phyloP scores from a whole-genome alignment of 1,140 invertebrate genomes.

The Ruditapes philippinarum region DNA sequence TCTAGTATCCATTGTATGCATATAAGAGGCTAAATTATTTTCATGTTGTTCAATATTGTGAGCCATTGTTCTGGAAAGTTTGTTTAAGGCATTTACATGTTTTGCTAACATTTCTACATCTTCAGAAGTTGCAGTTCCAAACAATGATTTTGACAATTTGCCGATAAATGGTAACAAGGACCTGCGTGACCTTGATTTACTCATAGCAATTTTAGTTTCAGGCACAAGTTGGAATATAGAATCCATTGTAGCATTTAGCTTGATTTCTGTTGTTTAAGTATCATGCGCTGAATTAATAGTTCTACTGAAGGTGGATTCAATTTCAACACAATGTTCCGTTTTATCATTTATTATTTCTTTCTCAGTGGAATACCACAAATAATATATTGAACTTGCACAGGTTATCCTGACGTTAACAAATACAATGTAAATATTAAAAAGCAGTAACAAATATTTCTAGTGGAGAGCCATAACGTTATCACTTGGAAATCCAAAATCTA shows the following conservation, averaged over 20 bases:
- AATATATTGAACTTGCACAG: too few relatives aligned
- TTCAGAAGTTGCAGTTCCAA: conserved; percentile 59
- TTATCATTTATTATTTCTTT: too few relatives aligned
- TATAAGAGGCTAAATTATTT: conserved; percentile 44
- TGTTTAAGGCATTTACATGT: conserved; percentile 15
- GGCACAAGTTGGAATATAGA: background rate
- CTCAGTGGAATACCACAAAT: too few relatives aligned
- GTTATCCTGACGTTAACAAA: too few relatives aligned
- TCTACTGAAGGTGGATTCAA: too few relatives aligned
- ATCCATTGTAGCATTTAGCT: background rate
- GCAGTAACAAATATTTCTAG: too few relatives aligned
- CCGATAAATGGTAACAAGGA: conserved; percentile 22
- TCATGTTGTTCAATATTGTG: conserved; percentile 9
- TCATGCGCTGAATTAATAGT: too few relatives aligned
- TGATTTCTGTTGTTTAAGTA: too few relatives aligned
- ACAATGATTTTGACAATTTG: conserved; percentile 47
- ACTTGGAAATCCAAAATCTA: too few relatives aligned
- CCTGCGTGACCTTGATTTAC: background rate
- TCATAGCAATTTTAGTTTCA: background rate
- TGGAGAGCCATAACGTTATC: too few relatives aligned
- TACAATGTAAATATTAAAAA: too few relatives aligned
- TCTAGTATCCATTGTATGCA: conserved; percentile 7
- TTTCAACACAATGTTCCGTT: too few relatives aligned
- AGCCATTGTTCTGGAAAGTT: background rate
- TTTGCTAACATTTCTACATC: conserved; percentile 42